Conservation (phyloP, 2,797 vertebrate species). For the Columba guinea region DNA sequence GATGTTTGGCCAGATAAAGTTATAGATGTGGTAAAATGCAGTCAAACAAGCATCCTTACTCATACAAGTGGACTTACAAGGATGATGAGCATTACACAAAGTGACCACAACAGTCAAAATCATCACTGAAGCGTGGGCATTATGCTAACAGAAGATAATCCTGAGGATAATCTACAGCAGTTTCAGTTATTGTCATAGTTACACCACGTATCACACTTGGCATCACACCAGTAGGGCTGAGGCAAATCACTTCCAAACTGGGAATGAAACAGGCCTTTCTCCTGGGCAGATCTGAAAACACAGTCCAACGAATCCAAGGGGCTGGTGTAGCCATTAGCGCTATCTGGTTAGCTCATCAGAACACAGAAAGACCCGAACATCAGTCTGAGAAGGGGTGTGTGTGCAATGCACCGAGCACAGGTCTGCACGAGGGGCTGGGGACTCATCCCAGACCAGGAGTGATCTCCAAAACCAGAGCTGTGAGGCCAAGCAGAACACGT, state of each 20-base stretch:
- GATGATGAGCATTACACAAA: not conserved
- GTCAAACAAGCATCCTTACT: not conserved
- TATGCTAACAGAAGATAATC: not conserved
- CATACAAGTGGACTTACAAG: accelerated
- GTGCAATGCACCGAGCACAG: not conserved
- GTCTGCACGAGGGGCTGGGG: not conserved
- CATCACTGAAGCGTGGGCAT: not conserved
- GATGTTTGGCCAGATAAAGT: not conserved
- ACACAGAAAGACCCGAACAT: not conserved
- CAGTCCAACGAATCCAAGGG: not conserved
- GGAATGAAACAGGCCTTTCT: not conserved
- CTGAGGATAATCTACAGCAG: not conserved
- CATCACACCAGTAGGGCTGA: accelerated
- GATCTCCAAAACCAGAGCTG: not conserved
- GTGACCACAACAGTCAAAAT: not conserved
- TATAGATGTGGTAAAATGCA: not conserved
- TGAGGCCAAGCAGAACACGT: not conserved
- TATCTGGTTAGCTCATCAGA: conserved; percentile 56
- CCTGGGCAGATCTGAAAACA: not conserved
- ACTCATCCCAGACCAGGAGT: not conserved
- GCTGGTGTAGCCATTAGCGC: conserved; percentile 24
- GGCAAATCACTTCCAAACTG: not conserved
- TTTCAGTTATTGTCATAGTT: not conserved
- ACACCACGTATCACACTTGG: not conserved
- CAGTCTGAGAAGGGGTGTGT: not conserved